phyloP scores from a whole-genome alignment of 2,113 vertebrate species.

The Odocoileus virginianus region DNA sequence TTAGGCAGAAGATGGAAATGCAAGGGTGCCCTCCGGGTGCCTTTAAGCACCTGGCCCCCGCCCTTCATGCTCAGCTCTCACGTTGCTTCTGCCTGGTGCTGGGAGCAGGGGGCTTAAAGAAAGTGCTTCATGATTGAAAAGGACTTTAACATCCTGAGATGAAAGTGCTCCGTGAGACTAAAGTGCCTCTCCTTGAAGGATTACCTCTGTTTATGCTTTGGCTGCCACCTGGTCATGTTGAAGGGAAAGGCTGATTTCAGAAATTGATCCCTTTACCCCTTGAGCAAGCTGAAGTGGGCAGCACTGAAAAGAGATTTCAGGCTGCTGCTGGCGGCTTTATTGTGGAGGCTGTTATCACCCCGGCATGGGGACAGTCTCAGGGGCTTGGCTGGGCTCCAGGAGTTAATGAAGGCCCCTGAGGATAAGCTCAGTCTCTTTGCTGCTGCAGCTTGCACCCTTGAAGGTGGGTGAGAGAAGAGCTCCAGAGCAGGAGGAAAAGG shows the following conservation, averaged over 20 bases:
- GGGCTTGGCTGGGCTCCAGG: not conserved
- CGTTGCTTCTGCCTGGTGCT: not conserved
- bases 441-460: not conserved
- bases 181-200: constrained; percentile 1
- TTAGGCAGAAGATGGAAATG: not conserved
- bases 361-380: constrained; percentile 20
- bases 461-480: constrained; percentile 61
- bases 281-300: not conserved
- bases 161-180: not conserved
- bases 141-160: constrained; percentile 38
- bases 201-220: constrained; percentile 8
- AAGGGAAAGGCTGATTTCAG: constrained; percentile 39
- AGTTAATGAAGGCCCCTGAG: constrained; percentile 57
- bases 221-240: not conserved
- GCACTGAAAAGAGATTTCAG: constrained; percentile 34
- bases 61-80: not conserved
- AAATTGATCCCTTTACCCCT: constrained; percentile 11
- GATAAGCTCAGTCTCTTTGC: constrained; percentile 65
- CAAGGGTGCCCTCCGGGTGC: not conserved
- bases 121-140: constrained; percentile 16
- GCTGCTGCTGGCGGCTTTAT: constrained; percentile 27
- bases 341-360: constrained; percentile 12
- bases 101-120: not conserved
- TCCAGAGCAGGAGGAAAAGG: constrained; percentile 60
- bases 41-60: not conserved